Base-by-base conservation (phyloP, 2,888 invertebrate species). In the Aphidoletes aphidimyza region DNA sequence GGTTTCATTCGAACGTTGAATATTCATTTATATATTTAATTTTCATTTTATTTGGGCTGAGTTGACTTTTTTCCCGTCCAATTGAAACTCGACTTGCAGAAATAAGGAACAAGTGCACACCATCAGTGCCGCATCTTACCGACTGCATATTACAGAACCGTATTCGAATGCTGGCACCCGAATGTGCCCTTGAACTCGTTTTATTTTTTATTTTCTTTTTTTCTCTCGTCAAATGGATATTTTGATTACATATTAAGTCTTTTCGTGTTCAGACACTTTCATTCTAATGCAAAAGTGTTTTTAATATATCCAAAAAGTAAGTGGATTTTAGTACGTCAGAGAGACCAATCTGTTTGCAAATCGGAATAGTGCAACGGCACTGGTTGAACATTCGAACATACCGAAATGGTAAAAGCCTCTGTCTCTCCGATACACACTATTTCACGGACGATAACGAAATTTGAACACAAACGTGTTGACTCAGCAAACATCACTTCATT, bases 21-120 rank as follows among this genome's bases (percentile, higher is more conserved):
- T 54, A 54, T 54, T 54, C 54, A 54, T 54, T 54, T 54, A 42
- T 42, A 22, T 54, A 54, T 26, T 54, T 54, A 54, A 54, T 54
- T 54, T 54, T 54, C 26, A 26, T 54, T 54, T 8, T 17, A 22
- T 26, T 54, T 54, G 6, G 54, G 19, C 54, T 42, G 42, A 42
- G 42, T 42, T 42, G 14, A 22, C 26, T n/a, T 26, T 54, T 54
- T 26, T 54, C 11, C 22, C 26, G 2, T 54, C 6, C 54, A 5
- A 8, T 54, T 6, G 5, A 42, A 9, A 9, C 14, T 42, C 42
- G 6, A 9, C 42, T 42, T 6, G 42, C 42, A 9, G n/a, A n/a
- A n/a, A n/a, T n/a, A n/a, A n/a, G n/a, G 22, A n/a, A 22, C 26
- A 54, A 54, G 54, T 54, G 54, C 26, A 47, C 47, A 47, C 9